A percentile compares a stretch with the other conserved stretches of the same genome.
Conservation (phyloP, 2,797 vertebrate genomes). For the Halcyon chelicuti region DNA sequence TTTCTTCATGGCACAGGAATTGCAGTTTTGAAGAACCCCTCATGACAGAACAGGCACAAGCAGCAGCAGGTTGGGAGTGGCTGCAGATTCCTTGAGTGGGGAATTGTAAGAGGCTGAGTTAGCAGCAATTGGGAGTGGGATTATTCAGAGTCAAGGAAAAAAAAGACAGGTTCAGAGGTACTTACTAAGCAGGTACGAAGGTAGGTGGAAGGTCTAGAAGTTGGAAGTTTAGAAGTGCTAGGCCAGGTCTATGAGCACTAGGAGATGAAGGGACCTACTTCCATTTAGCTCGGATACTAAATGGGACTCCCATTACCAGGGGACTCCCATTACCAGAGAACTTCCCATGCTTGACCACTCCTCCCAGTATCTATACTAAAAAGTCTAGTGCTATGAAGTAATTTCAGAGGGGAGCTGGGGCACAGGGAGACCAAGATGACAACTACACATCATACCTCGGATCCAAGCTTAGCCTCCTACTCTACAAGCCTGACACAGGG, state of each 20-base stretch:
- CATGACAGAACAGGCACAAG: neutral
- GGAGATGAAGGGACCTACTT: neutral
- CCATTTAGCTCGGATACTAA: neutral
- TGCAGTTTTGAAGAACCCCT: neutral
- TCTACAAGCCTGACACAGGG: neutral
- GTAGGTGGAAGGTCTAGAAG: neutral
- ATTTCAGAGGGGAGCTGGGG: neutral
- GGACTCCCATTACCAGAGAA: neutral
- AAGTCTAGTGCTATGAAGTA: neutral
- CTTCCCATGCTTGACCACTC: neutral
- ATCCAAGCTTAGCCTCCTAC: neutral
- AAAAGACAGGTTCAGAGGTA: neutral
- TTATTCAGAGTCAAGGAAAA: neutral
- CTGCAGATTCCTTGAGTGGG: neutral
- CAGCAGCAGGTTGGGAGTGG: neutral
- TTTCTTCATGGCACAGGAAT: neutral
- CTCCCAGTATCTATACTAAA: neutral
- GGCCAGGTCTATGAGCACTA: fast-evolving
- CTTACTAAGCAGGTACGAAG: neutral
- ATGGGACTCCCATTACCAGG: neutral
- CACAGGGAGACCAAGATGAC: neutral
- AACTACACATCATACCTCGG: neutral
- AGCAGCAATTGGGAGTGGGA: neutral
- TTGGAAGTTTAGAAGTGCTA: neutral
- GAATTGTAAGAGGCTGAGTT: neutral